Evolutionary conservation across 1,140 invertebrate species (phyloP).

Genomic region (Cherax quadricarinatus): DNA sequence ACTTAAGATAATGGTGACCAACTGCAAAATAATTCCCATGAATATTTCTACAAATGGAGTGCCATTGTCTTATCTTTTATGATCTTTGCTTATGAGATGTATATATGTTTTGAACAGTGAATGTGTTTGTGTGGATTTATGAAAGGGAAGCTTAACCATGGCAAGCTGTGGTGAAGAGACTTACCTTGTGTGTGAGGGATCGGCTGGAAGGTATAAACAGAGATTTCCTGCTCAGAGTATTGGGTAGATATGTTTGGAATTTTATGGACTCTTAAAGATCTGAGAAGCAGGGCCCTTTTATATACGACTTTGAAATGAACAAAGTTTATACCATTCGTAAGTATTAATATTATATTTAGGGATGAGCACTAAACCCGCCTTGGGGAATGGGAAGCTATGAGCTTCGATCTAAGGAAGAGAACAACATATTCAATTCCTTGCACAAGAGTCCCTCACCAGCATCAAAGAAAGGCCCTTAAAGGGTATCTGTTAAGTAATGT

Average conservation of each 20-base stretch:
- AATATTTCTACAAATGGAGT: neutral
- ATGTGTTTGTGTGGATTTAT: conserved; percentile 19
- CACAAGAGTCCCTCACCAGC: too few relatives aligned
- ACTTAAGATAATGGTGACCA: neutral
- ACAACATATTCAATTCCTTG: too few relatives aligned
- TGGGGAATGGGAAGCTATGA: too few relatives aligned
- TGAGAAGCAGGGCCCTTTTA: neutral
- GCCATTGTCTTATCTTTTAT: neutral
- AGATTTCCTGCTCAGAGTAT: neutral
- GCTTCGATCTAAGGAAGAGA: too few relatives aligned
- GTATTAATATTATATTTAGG: too few relatives aligned
- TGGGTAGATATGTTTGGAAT: neutral
- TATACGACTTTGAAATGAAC: neutral
- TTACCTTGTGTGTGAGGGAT: conserved; percentile 19
- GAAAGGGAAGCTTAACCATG: conserved; percentile 20
- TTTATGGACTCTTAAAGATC: neutral
- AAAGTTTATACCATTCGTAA: neutral
- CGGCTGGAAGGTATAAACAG: conserved; percentile 10
- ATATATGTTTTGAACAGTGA: conserved; percentile 4
- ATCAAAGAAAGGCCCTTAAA: too few relatives aligned
- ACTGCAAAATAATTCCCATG: neutral
- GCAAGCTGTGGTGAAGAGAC: conserved; percentile 24
- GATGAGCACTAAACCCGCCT: too few relatives aligned
- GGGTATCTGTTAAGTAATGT: neutral
- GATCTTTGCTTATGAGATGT: neutral